Conservation (phyloP, 92 coral and sea anemone species). For the Umimayanthus kanabou region DNA sequence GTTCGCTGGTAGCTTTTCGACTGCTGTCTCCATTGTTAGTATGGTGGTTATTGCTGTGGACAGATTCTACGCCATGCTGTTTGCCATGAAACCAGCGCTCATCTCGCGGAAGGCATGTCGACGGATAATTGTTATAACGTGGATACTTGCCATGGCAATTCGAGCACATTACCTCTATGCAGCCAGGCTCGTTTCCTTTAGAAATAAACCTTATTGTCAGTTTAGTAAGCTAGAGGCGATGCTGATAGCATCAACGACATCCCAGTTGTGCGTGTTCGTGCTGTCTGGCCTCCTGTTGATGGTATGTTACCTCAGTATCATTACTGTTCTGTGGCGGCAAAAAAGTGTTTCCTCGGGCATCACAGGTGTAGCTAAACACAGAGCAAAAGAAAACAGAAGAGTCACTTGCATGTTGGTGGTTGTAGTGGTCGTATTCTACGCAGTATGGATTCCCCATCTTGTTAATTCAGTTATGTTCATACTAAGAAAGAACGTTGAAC, state of each 20-base stretch:
- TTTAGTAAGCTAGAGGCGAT: not conserved
- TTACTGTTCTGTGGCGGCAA: not conserved
- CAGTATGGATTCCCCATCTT: constrained; percentile 20
- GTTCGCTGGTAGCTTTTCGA: constrained; percentile 30
- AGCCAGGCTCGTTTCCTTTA: not conserved
- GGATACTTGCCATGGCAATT: constrained; percentile 19
- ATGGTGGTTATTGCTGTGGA: constrained; percentile 35
- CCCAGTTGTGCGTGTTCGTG: constrained; percentile 3
- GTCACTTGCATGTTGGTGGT: constrained; percentile 24
- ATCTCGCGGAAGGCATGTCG: constrained; percentile 16
- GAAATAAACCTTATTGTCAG: not conserved
- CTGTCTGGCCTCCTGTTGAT: not conserved
- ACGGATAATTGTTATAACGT: constrained; percentile 7
- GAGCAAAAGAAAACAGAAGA: constrained; percentile 24
- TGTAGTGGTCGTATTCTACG: constrained; percentile 8
- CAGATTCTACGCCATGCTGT: constrained; percentile 33
- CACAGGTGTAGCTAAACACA: not conserved
- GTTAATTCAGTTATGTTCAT: not conserved
- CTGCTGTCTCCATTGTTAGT: constrained; percentile 29
- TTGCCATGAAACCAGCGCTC: constrained; percentile 38
- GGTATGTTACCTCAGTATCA: constrained; percentile 13
- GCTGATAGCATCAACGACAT: not conserved
- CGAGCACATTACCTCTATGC: constrained; percentile 32
- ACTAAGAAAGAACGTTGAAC: not conserved
- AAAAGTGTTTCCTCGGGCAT: not conserved